Base-by-base conservation (phyloP, 2,888 invertebrate species). In the Noctua janthina region DNA sequence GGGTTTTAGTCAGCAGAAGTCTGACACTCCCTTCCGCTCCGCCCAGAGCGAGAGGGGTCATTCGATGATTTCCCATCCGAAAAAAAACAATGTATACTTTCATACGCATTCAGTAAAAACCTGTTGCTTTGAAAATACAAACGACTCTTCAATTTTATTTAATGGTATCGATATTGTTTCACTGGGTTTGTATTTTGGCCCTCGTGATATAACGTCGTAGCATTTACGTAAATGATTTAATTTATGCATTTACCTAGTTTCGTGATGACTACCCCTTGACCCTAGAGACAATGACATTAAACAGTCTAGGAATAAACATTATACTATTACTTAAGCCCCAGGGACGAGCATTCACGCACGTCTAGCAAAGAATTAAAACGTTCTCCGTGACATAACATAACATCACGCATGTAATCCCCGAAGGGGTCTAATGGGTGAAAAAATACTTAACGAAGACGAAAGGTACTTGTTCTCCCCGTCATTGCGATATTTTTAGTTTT, bases 241-340 rank as follows among this genome's bases (percentile, higher is more conserved):
- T 49, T 56, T n/a, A 81, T 67, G 49, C 56, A 74, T 51, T 35
- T 43, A n/a, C 8, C n/a, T 46, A 15, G 8, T 20, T 56, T 67
- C 82, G 74, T 80, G 74, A 59, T 43, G 29, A 5, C 29, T 11
- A 67, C 3, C 74, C 15, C 15, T n/a, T n/a, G 15, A 68, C 68
- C 17, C 74, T 35, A 59, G 82, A 51, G 67, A 43, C 56, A 49
- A 11, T 15, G 49, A 20, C 49, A 51, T 54, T 59, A 74, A 67
- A 39, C 10, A n/a, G 62, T 74, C 49, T 43, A n/a, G 49, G 29
- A 59, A 56, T 81, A 51, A 35, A 74, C 39, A 49, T 66, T 15
- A 15, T 29, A 23, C 39, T n/a, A 29, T 49, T 49, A 49, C 39
- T 13, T 29, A 10, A 74, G 29, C 49, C 23, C 56, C 11, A 29